Evolutionary conservation across 2,113 vertebrate genomes (phyloP).

Genomic region (Acrocephalus kingi): DNA sequence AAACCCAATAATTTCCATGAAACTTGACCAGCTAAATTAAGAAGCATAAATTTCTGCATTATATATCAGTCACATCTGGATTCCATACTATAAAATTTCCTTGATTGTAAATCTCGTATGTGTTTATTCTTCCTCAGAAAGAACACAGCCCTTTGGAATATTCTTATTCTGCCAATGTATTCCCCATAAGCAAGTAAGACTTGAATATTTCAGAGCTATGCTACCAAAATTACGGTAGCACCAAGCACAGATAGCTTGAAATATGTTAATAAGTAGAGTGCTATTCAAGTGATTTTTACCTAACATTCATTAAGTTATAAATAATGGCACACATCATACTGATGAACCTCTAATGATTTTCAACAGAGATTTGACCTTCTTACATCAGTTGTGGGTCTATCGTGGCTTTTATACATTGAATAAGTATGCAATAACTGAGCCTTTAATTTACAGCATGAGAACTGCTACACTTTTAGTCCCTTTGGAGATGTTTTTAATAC

Average conservation of each 20-base stretch:
- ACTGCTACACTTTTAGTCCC: neutral
- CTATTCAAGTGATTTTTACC: neutral
- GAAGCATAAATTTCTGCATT: neutral
- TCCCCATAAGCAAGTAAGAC: neutral
- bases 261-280: neutral
- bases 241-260: neutral
- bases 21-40: neutral
- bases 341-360: neutral
- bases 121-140: neutral
- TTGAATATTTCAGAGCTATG: neutral
- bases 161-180: neutral
- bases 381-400: neutral
- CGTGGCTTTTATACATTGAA: accelerated
- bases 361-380: neutral
- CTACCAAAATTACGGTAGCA: neutral
- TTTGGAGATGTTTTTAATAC: neutral
- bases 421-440: neutral
- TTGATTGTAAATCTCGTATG: neutral
- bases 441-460: neutral
- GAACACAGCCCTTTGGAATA: neutral
- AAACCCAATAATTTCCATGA: neutral
- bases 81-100: neutral
- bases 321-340: neutral
- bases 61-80: neutral
- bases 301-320: neutral